Evolutionary conservation across 2,888 invertebrate genomes (phyloP), one percentile per base, ranked within the genome.

Genomic region (Orchestes rusci): DNA sequence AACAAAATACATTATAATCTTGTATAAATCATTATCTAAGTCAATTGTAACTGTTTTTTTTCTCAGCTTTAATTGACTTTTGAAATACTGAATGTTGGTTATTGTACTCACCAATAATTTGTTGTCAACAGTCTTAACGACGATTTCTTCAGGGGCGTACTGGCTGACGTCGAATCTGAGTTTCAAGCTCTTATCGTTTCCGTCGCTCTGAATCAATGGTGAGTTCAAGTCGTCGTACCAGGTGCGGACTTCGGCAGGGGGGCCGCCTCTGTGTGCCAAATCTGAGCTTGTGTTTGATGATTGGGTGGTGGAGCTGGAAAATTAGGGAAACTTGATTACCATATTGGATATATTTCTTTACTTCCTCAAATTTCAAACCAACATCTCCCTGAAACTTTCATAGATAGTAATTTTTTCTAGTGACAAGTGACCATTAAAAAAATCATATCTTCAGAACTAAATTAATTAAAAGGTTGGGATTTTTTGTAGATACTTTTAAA

Each of bases 121-220:
- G 74, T 95, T 95, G 74, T 96, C 96, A 58, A 95, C 91, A 54
- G 96, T 97, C 75, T 95, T 96, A 55, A 97, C 95, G 65, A 93
- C 91, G 66, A 96, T 94, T 76, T 97, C 96, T 71, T 97, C 97
- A 37, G 89, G 89, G 43, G 88, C 85, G 73, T 96, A 97, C 71
- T 96, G 93, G 64, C 92, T 90, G 58, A 97, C 94, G 69, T 97
- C 96, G 72, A 97, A 97, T 65, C 95, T 79, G 53, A 97, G 79
- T 67, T 95, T 92, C 58, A 97, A 77, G 66, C 87, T 84, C 72
- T 94, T 94, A 72, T 84, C 92, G 67, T 92, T 89, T 42, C 91
- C 92, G 63, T 92, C 91, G 60, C 93, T 91, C 71, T 93, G 89
- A 68, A 90, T 93, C 58, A 95, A 76, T 12, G 95, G 94, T 38